Conservation (phyloP, 1,140 invertebrate species). For the Phymorhynchus buccinoides region DNA sequence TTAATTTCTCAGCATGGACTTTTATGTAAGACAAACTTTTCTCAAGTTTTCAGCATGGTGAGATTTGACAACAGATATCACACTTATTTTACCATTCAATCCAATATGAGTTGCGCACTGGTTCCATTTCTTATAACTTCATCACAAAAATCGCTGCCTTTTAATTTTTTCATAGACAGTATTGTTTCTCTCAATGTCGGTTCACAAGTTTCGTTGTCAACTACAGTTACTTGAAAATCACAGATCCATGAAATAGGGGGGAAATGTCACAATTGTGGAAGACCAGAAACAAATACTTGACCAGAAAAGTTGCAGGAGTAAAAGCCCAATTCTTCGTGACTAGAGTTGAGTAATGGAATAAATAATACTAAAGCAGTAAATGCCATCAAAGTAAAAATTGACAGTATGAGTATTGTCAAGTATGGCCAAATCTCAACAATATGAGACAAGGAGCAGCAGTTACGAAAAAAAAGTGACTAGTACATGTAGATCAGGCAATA, state of each 20-base stretch:
- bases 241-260: background rate
- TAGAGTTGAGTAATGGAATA: background rate
- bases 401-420: background rate
- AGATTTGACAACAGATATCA: background rate
- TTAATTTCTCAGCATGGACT: too few species aligned
- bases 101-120: too few species aligned
- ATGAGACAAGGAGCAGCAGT: background rate
- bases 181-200: background rate
- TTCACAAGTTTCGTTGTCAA: background rate
- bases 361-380: constrained; percentile 7
- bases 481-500: background rate
- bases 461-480: background rate
- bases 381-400: background rate
- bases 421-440: background rate
- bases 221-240: background rate
- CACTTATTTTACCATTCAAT: too few species aligned
- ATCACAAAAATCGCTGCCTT: too few species aligned
- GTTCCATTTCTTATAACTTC: too few species aligned
- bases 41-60: background rate
- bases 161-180: too few species aligned
- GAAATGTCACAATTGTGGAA: background rate
- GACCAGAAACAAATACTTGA: background rate
- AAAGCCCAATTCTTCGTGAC: background rate
- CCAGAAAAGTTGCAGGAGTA: background rate
- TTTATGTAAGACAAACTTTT: too few species aligned